Base-by-base conservation (phyloP, 2,888 invertebrate genomes). In the Actias luna region DNA sequence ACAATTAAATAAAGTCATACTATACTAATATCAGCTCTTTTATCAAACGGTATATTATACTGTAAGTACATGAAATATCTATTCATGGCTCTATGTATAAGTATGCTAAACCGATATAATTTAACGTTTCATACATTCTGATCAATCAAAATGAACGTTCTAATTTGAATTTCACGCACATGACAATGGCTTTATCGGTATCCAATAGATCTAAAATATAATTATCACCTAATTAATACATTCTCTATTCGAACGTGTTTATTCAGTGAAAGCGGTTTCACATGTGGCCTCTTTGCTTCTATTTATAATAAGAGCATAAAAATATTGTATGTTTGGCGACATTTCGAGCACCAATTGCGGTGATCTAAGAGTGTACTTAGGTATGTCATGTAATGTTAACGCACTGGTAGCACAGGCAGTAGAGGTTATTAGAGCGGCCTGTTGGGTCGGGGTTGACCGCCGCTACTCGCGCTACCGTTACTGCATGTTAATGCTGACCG, bases 191-290 rank as follows among this genome's bases (percentile, higher is more conserved):
- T 42, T 39, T 42, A 39, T 65, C 60, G 46, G 64, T 69, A 70
- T 73, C 69, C 69, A 71, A 63, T 65, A 67, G 68, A 74, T 77
- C 75, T 76, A 70, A 78, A 80, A 80, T 72, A 74, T 76, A 83
- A 84, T 85, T 80, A 87, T 79, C 79, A 73, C 65, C 74, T 88
- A 84, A 89, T 89, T 87, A 89, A 79, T 78, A 74, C 77, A 75
- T 74, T 75, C 79, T 76, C 79, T 72, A 78, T 77, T 74, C 78
- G 80, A 83, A 83, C 83, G 74, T 77, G 84, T 74, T 79, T 76
- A 89, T 89, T 79, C 77, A 89, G 91, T 89, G 91, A 91, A 92
- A 91, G 91, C 74, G 74, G 80, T 85, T 86, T 84, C 84, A 87
- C 84, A 81, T 80, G 71, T 83, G 85, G 68, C 80, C 85, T 76